Evolutionary conservation across 35 echinoderm and acorn worm species (phyloP), one percentile per base, ranked within the genome.

Genomic region (Lytechinus pictus): DNA sequence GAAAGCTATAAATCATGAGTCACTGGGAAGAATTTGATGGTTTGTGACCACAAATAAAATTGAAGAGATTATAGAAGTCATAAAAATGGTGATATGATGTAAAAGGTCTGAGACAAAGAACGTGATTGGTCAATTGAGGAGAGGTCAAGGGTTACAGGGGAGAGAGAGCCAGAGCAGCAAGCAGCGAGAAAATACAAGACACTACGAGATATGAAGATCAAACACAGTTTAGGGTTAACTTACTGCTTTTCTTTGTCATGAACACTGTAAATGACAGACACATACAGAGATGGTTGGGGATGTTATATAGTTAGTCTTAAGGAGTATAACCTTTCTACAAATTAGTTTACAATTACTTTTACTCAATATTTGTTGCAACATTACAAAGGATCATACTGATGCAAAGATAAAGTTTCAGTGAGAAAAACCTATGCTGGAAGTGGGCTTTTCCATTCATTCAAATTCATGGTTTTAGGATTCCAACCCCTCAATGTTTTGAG

Each of bases 231-330:
- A 33, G 57, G 16, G 27, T 27, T 54, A 90, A 98, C 97, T 98
- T 98, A 98, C 97, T 98, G 94, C 95, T 95, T 92, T 98, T 96
- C 96, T 98, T 98, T 61, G 94, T 98, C 97, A 98, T 98, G 96
- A 97, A 98, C 44, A 98, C 97, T 98, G 96, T 60, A 94, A 79
- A 94, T 44, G 51, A 71, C 44, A 90, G 55, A 89, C 54, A 89
- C 57, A 87, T 27, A 95, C 88, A 90, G 19, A 95, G 11, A 33
- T 53, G 92, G 54, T 9, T 93, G 12, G 92, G 92, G 92, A 57
- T 10, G n/a, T 93, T 10, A 93, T 10, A 93, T 27, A 51, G 66
- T 79, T 79, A 79, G 19, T 79, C 19, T 24, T 79, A 0, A 24
- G 66, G 66, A 79, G 3, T 79, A 24, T 7, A 2, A 79, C 19